phyloP scores from a whole-genome alignment of 1,140 invertebrate genomes.

The Penaeus chinensis region DNA sequence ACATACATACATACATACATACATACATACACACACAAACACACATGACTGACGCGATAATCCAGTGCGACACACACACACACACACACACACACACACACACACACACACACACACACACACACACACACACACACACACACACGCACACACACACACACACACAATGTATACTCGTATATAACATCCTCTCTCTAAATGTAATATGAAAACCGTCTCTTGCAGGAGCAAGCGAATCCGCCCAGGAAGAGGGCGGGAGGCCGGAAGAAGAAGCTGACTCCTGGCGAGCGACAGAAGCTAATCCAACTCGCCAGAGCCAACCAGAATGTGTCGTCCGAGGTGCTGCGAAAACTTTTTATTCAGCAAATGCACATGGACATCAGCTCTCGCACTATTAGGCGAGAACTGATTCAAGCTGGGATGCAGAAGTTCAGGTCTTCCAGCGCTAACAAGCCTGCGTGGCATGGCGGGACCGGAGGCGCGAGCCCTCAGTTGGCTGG shows the following conservation, averaged over 20 bases:
- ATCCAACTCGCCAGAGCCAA: constrained; percentile 16
- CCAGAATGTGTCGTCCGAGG: constrained; percentile 11
- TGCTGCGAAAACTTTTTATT: constrained; percentile 14
- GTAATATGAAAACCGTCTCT: too few relatives aligned
- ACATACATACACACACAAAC: too few relatives aligned
- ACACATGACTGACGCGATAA: too few relatives aligned
- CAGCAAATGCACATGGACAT: constrained; percentile 12
- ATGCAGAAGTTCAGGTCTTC: constrained; percentile 17
- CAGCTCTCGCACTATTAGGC: constrained; percentile 11
- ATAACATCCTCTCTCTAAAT: too few relatives aligned
- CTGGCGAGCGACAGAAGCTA: background rate
- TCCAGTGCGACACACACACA: too few relatives aligned
- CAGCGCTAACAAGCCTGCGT: background rate
- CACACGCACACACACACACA: too few relatives aligned
- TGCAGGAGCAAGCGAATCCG: too few relatives aligned
- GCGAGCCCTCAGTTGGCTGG: background rate
- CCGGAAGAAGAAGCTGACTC: constrained; percentile 5
- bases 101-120: too few relatives aligned
- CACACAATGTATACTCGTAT: too few relatives aligned
- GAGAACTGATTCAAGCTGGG: constrained; percentile 28
- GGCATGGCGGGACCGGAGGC: background rate
- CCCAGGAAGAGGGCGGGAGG: background rate
- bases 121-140: too few relatives aligned
- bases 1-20: too few relatives aligned
- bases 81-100: too few relatives aligned